Percentiles rank a stretch among this genome's conserved stretches.
Conservation (phyloP, 2,113 vertebrate species). For the Macrotis lagotis region DNA sequence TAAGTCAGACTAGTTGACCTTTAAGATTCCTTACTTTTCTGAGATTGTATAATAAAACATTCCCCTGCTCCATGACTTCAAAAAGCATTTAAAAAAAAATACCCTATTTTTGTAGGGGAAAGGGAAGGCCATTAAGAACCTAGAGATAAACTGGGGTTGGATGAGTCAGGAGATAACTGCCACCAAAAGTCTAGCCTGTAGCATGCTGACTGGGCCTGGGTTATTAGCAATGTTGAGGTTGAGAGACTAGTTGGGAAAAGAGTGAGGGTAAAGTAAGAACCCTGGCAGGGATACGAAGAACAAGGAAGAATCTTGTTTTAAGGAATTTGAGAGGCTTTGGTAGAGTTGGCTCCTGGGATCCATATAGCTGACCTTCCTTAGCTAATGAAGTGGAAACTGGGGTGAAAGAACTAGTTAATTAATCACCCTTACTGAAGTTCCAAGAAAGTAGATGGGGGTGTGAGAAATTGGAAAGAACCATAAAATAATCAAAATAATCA, state of each 20-base stretch:
- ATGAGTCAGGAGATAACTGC: neutral
- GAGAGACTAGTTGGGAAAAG: neutral
- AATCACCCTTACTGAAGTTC: neutral
- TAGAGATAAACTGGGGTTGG: neutral
- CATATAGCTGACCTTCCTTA: neutral
- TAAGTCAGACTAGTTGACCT: neutral
- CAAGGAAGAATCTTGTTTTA: neutral
- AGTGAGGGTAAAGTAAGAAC: neutral
- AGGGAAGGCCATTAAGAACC: neutral
- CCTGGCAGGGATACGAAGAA: neutral
- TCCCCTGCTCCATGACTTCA: neutral
- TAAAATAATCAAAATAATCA: neutral
- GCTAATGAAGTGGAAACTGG: neutral
- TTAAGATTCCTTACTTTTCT: neutral
- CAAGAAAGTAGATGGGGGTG: neutral
- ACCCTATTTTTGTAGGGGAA: neutral
- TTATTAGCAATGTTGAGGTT: neutral
- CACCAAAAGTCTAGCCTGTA: neutral
- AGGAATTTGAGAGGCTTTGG: neutral
- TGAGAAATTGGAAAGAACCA: neutral
- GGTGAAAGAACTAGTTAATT: neutral
- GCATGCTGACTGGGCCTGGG: neutral
- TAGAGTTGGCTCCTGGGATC: neutral
- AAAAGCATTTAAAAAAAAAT: neutral
- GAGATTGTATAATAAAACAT: neutral